Conservation (phyloP, 2,888 invertebrate genomes). For the Cephus pulcher region DNA sequence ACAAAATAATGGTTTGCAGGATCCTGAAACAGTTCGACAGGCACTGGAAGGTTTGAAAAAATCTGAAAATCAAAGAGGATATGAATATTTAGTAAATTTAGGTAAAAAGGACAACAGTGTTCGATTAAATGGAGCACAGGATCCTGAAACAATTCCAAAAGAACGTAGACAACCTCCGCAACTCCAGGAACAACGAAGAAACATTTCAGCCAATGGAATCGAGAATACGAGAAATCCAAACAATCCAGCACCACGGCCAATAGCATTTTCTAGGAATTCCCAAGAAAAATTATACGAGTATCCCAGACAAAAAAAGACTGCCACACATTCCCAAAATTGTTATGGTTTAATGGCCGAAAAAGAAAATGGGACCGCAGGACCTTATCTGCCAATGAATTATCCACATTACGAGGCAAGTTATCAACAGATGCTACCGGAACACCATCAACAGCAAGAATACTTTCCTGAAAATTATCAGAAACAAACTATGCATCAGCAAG, state of each 20-base stretch:
- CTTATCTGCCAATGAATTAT: conserved; percentile 1
- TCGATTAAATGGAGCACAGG: conserved; percentile 49
- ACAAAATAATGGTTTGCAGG: conserved; percentile 58
- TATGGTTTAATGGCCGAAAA: conserved; percentile 36
- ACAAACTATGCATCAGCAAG: not conserved
- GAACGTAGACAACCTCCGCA: conserved; percentile 12
- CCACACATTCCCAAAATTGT: conserved; percentile 15
- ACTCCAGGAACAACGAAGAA: conserved; percentile 16
- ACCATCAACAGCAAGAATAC: conserved; percentile 21
- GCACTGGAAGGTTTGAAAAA: conserved; percentile 37
- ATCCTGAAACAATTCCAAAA: conserved; percentile 24
- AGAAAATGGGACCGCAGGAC: conserved; percentile 32
- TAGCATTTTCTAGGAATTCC: conserved; percentile 15
- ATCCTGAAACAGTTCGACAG: conserved; percentile 38
- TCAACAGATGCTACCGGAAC: conserved; percentile 34
- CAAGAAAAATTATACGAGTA: conserved; percentile 27
- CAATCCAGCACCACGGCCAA: conserved; percentile 33
- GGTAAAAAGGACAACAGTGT: conserved; percentile 25
- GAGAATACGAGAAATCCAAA: conserved; percentile 46
- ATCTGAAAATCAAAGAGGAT: conserved; percentile 31
- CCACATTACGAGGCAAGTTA: conserved; percentile 14
- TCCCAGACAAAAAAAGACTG: conserved; percentile 32
- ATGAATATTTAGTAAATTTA: conserved; percentile 43
- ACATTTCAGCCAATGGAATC: conserved; percentile 47
- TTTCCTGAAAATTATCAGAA: not conserved